Base-by-base conservation (phyloP, 2,888 invertebrate species). In the Idaea dimidiata region DNA sequence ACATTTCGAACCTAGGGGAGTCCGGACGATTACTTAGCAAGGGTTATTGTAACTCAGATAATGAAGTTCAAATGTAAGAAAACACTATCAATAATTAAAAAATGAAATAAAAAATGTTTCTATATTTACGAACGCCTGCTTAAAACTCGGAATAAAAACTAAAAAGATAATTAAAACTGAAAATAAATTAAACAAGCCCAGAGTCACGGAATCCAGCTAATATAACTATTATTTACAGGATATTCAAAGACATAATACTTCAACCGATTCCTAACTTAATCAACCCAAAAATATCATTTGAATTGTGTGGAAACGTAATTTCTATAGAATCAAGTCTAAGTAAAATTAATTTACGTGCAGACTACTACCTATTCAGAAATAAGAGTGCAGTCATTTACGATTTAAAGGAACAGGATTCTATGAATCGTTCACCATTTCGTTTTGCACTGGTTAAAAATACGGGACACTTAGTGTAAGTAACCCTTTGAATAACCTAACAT, bases 381-480 rank as follows among this genome's bases (percentile, higher is more conserved):
- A 66, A 71, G 1, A 75, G 82, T 0, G 75, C 77, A 5, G 64
- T 87, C 0, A 66, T 82, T 1, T 75, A 72, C 43, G 64, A 74
- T 0, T 56, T 65, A 0, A 59, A 61, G 0, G 59, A 73, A 0
- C 76, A 80, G 60, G 60, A 82, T 43, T 53, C 74, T 0, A 63
- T 60, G 5, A 66, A 70, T 16, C 68, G 59, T 4, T 88, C 89
- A 0, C 90, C 89, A 0, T 90, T 90, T 69, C 73, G 75, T 17
- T 82, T 80, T 43, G 75, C 82, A 53, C 80, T 83, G 70, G 87
- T 88, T 5, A 69, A 72, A 14, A 70, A 65, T 31, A 16, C 1
- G 0, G 91, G 88, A 0, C 64, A 77, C 32, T 55, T 85, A 14
- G 78, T 82, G 90, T 91, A 75, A 85, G 91, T 81, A 43, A 43